These are phyloP conservation scores for Hippopotamus amphibius DNA, from an alignment of 2,113 vertebrate genomes.

Conservation along the genomic window DNA sequence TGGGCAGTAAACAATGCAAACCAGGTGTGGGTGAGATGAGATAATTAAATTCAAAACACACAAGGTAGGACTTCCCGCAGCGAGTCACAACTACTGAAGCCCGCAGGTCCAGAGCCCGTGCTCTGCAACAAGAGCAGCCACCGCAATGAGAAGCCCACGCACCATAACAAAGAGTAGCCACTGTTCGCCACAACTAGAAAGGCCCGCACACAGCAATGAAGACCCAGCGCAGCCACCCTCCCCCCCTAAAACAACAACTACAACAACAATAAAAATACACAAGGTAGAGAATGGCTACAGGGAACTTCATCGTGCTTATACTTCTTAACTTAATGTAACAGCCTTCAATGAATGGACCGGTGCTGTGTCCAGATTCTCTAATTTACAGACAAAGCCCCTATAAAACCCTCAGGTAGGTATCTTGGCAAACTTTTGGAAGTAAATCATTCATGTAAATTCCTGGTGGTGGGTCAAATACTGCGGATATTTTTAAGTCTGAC, in stretches of 20 bases:
- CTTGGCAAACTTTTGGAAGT: neutral
- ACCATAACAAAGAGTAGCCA: too few species aligned
- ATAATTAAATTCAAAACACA: neutral
- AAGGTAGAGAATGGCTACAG: neutral
- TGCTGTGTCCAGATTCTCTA: neutral
- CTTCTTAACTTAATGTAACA: neutral
- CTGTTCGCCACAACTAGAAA: too few species aligned
- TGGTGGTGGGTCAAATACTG: neutral
- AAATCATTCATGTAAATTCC: neutral
- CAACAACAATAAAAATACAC: too few species aligned
- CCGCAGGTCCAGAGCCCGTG: too few species aligned
- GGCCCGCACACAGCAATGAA: too few species aligned
- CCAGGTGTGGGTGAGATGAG: neutral
- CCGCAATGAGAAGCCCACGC: too few species aligned
- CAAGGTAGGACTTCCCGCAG: neutral
- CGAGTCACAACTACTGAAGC: too few species aligned
- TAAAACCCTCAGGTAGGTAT: neutral
- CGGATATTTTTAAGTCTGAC: neutral
- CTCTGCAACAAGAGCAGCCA: too few species aligned
- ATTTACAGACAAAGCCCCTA: neutral
- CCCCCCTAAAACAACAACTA: too few species aligned
- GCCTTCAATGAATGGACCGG: neutral
- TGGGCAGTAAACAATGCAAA: neutral
- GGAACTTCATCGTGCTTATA: neutral
- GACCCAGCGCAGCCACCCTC: too few species aligned